phyloP scores from a whole-genome alignment of 2,797 vertebrate species.

The Hippoglossus hippoglossus region DNA sequence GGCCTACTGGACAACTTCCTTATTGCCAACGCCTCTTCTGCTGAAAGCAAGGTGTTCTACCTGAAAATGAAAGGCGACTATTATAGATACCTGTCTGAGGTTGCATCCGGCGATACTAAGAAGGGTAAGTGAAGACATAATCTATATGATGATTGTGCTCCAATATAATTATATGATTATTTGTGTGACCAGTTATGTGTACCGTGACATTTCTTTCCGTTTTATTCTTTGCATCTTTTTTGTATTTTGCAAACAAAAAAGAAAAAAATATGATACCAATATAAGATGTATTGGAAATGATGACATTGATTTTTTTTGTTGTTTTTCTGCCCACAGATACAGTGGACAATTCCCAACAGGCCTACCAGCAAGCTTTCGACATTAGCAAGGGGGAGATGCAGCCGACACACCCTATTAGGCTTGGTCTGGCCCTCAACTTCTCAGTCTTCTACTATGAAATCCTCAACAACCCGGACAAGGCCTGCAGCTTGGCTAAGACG shows the following conservation, averaged over 20 bases:
- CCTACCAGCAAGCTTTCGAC: constrained; percentile 98
- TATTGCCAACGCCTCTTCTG: constrained; percentile 90
- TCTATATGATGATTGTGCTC: background rate
- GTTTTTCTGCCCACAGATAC: constrained; percentile 83
- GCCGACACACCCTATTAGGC: constrained; percentile 97
- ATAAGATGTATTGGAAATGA: background rate
- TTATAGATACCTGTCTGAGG: constrained; percentile 99
- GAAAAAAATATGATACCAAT: background rate
- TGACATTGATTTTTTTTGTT: background rate
- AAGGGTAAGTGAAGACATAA: constrained; percentile 86
- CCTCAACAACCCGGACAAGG: constrained; percentile 96
- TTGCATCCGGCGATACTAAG: constrained; percentile 94
- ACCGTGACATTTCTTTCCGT: background rate
- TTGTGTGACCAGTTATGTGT: background rate
- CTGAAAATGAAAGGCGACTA: constrained; percentile 99
- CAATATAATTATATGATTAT: background rate
- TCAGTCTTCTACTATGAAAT: constrained; percentile 99
- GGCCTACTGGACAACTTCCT: constrained; percentile 95
- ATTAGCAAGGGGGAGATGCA: constrained; percentile 99
- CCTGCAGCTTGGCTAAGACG: constrained; percentile 96
- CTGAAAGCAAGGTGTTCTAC: constrained; percentile 99
- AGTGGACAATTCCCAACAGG: constrained; percentile 93
- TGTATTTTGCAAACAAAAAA: background rate
- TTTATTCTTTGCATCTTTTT: background rate
- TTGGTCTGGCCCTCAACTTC: constrained; percentile 98